Evolutionary conservation across 2,113 vertebrate genomes (phyloP).

Genomic region (Ophthalmolycus amberensis): DNA sequence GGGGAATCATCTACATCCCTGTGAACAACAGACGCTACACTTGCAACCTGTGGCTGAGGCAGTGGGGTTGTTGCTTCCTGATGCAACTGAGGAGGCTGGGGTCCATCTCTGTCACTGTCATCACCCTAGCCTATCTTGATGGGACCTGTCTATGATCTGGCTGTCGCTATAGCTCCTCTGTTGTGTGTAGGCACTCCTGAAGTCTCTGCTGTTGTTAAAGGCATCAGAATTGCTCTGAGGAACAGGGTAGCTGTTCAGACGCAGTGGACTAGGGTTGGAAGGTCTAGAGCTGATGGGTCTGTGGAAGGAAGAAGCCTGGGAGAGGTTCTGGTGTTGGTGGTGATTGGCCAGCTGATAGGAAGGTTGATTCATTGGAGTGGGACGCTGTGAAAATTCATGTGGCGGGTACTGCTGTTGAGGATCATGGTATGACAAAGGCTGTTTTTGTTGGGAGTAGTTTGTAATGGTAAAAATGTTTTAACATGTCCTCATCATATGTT

Average conservation of each 20-base stretch:
- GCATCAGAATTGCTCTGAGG: constrained; percentile 38
- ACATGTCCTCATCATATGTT: no score
- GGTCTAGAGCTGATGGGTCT: constrained; percentile 36
- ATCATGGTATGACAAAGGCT: constrained; percentile 15
- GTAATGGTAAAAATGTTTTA: no score
- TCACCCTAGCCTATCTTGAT: no score
- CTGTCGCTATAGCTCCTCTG: no score
- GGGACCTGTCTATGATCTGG: no score
- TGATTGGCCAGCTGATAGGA: no score
- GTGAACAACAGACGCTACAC: constrained; percentile 28
- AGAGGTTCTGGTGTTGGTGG: no score
- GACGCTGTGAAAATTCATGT: no score
- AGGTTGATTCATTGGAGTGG: no score
- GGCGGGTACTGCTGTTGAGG: constrained; percentile 33
- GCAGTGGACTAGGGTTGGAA: constrained; percentile 35
- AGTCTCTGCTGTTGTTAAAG: constrained; percentile 62
- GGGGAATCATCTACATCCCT: constrained; percentile 81
- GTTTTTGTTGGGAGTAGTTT: constrained; percentile 52
- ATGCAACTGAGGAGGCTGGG: constrained; percentile 19
- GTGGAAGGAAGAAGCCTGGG: constrained; percentile 49
- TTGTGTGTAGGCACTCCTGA: no score
- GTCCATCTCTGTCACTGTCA: constrained; percentile 68
- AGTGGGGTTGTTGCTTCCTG: constrained; percentile 31
- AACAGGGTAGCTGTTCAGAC: constrained; percentile 57
- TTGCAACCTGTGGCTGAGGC: constrained; percentile 31